Conservation (phyloP, 2,113 vertebrate genomes). For the Onychorhynchus coronatus region DNA sequence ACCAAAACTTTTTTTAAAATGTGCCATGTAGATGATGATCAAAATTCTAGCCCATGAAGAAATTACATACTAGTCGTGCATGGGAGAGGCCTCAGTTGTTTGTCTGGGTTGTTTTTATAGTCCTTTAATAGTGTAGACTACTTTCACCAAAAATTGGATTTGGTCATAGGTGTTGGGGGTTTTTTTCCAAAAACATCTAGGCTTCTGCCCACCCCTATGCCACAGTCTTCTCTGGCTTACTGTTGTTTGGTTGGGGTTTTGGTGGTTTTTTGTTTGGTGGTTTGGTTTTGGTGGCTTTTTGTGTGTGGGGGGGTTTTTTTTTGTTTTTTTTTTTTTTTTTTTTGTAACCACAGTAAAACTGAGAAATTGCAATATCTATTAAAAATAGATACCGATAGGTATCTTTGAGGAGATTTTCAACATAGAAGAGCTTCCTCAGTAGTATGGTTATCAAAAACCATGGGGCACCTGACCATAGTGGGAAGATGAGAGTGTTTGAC, state of each 20-base stretch:
- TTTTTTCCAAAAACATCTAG: not conserved
- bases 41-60: not conserved
- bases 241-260: not conserved
- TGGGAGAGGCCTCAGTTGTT: not conserved
- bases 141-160: not conserved
- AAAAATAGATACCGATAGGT: not conserved
- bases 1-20: not conserved
- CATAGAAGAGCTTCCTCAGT: not conserved
- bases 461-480: accelerated
- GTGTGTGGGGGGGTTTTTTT: no score
- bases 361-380: not conserved
- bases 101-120: not conserved
- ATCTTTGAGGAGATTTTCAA: not conserved
- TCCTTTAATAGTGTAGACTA: not conserved
- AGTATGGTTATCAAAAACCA: not conserved
- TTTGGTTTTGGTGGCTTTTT: no score
- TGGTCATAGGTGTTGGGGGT: not conserved
- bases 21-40: not conserved
- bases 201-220: not conserved
- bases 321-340: not conserved
- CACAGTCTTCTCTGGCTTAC: not conserved
- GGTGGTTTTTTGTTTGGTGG: not conserved
- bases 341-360: not conserved
- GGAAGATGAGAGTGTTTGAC: not conserved
- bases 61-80: not conserved